phyloP scores from a whole-genome alignment of 2,888 invertebrate genomes.

The Isoperla grammatica region DNA sequence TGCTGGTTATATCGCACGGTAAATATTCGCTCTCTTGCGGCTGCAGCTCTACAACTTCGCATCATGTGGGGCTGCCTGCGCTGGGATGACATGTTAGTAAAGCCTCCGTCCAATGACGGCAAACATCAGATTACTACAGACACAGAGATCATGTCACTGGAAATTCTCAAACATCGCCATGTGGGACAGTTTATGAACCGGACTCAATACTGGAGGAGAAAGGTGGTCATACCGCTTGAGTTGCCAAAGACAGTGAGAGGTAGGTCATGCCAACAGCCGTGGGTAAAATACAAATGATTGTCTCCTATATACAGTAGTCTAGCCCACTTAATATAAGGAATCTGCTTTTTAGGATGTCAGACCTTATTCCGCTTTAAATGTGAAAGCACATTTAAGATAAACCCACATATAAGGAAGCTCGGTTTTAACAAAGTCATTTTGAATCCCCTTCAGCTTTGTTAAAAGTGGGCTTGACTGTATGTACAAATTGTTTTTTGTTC shows the following conservation, averaged over 20 bases:
- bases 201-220: conserved; percentile 88
- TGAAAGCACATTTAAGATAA: too few species aligned
- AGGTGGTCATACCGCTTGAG: conserved; percentile 90
- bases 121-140: conserved; percentile 94
- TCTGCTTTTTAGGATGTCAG: too few species aligned
- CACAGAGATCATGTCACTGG: conserved; percentile 89
- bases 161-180: conserved; percentile 82
- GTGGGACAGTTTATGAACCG: conserved; percentile 82
- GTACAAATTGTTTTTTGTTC: too few species aligned
- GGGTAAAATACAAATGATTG: too few species aligned
- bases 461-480: too few species aligned
- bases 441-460: too few species aligned
- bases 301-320: too few species aligned
- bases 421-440: too few species aligned
- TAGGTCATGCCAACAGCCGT: conserved; percentile 40
- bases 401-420: too few species aligned
- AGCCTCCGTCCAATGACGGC: conserved; percentile 75
- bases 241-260: conserved; percentile 85
- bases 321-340: too few species aligned
- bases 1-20: conserved; percentile 93
- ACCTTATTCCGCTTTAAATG: too few species aligned
- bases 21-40: conserved; percentile 75
- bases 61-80: conserved; percentile 89
- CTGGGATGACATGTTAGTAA: conserved; percentile 91
- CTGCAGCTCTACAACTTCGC: conserved; percentile 83